Evolutionary conservation across 2,797 vertebrate genomes (phyloP), one percentile per base, ranked within the genome.

Genomic region (Silurus aristotelis): DNA sequence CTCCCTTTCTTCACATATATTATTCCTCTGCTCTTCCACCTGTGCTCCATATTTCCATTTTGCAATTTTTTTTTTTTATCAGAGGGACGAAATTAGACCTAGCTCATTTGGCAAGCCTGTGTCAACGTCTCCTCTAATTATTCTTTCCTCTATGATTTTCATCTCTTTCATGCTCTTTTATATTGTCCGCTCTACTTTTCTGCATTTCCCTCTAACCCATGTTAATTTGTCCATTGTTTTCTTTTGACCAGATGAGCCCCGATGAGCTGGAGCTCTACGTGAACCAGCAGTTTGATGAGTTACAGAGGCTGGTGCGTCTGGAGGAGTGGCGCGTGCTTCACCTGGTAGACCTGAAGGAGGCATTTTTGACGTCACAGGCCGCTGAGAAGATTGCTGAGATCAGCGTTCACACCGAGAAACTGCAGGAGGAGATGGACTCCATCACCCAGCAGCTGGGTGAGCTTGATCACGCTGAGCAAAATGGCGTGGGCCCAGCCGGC

Each of bases 361-460:
- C 96, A 0, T 95, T 94, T 89, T 92, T 96, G 88, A 96, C 95
- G 0, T 96, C 95, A 14, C 95, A 95, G 22, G 95, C 96, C 1
- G 93, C 95, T 0, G 95, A 93, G 89, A 95, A 95, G 88, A 94
- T 97, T 13, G 95, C 96, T 0, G 95, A 96, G 90, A 96, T 97
- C 87, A 90, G 84, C 0, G 89, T 94, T 5, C 91, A 95, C 85
- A 94, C 96, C 0, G 93, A 95, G 90, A 95, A 95, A n/a, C 89
- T 96, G 84, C 96, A 96, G 89, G 95, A 96, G 73, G 96, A 97
- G 89, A 97, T 97, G 95, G 94, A 92, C 88, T 94, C 94, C 93
- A 96, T 97, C 91, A 96, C 94, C 76, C 94, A 94, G 84, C 95
- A 97, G 90, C 92, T 92, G 55, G 94, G 92, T 84, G 91, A 94